Conservation (phyloP, 2,888 invertebrate genomes). For the Caenorhabditis afra region DNA sequence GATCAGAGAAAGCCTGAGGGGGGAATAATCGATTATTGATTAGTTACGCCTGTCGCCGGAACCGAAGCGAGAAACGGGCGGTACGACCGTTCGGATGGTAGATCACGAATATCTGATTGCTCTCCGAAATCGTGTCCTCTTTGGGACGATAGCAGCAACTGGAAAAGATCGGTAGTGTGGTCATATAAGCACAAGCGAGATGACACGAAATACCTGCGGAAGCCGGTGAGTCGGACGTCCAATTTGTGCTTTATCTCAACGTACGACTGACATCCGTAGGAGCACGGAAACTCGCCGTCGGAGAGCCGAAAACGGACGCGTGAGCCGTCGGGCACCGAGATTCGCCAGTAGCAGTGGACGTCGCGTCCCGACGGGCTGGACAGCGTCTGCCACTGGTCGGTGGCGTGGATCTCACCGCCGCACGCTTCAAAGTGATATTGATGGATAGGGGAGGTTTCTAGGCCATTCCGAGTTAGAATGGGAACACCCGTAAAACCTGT, state of each 20-base stretch:
- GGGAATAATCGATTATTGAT: background rate
- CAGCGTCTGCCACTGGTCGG: slow-evolving; percentile 79
- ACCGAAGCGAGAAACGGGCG: slow-evolving; percentile 78
- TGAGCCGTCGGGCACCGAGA: slow-evolving; percentile 78
- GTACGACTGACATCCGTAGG: slow-evolving; percentile 80
- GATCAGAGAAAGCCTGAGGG: slow-evolving; percentile 45
- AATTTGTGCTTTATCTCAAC: slow-evolving; percentile 80
- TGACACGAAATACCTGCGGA: slow-evolving; percentile 80
- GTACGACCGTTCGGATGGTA: slow-evolving; percentile 80
- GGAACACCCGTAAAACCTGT: too few species aligned
- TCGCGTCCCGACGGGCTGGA: slow-evolving; percentile 75
- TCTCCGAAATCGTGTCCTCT: slow-evolving; percentile 79
- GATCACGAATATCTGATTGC: slow-evolving; percentile 79
- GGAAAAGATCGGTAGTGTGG: too few species aligned
- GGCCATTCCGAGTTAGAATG: too few species aligned
- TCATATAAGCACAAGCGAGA: too few species aligned
- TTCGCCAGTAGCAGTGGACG: slow-evolving; percentile 79
- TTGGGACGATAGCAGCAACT: slow-evolving; percentile 80
- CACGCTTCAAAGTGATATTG: slow-evolving; percentile 76
- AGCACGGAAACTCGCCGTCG: slow-evolving; percentile 80
- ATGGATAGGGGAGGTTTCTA: too few species aligned
- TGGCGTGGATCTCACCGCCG: slow-evolving; percentile 77
- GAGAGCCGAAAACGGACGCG: slow-evolving; percentile 78
- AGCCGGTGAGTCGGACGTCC: slow-evolving; percentile 79
- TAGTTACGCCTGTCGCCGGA: slow-evolving; percentile 72